Base-by-base conservation (phyloP, 2,113 vertebrate species). In the Tyto alba region DNA sequence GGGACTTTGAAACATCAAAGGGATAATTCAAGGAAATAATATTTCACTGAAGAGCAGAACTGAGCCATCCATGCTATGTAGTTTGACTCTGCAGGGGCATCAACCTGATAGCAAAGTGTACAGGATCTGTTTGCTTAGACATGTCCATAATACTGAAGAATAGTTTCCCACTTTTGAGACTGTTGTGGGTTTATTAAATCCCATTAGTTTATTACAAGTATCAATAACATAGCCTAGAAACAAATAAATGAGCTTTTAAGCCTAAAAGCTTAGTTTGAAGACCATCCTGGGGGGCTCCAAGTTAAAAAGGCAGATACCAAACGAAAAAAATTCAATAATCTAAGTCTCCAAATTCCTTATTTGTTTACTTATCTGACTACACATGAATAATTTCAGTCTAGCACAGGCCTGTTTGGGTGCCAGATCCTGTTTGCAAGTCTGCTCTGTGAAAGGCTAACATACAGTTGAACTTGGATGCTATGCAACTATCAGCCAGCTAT, bases 321-420 rank as follows among this genome's bases (percentile, higher is more conserved):
- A 83, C 26, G 10, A 76, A 79, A 66, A 85, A 81, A 71, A 53
- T 4, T 34, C 22, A 47, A 55, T 74, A 69, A 86, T 36, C 32
- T 94, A 53, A 91, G 89, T 87, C 75, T 91, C 93, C 73, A 93
- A 93, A 98, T 97, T 97, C 93, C 95, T 89, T 79, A 83, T 97
- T 96, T 97, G 96, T 98, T 98, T 97, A 95, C 85, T 95, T 90
- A 97, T 85, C 73, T 50, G 27, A 95, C 96, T 95, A 73, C 62
- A 95, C 80, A 93, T 90, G 91, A 97, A 97, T 91, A 94, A 90
- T 94, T 89, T 89, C 67, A 97, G 93, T 96, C 97, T 96, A 97
- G 95, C 91, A 94, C 72, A 95, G 96, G 88, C 97, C 84, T 97
- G 94, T 92, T 96, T 41, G 67, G 90, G 90, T 97, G 91, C 92